phyloP scores from a whole-genome alignment of 2,113 vertebrate species.

The Ifrita kowaldi region DNA sequence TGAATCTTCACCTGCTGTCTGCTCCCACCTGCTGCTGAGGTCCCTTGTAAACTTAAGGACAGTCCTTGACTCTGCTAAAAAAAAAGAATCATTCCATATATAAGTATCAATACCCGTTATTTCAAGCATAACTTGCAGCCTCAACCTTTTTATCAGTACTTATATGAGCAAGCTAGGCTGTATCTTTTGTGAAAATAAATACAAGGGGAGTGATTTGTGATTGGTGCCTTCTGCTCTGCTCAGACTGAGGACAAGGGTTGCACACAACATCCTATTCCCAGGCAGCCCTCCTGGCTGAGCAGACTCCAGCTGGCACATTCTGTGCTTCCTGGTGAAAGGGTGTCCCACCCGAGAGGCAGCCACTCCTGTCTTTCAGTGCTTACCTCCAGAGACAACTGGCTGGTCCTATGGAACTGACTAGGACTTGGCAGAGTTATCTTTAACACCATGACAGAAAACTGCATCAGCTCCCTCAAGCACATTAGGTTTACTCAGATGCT shows the following conservation, averaged over 20 bases:
- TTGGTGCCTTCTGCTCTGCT: background rate
- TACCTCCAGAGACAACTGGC: background rate
- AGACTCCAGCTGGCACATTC: background rate
- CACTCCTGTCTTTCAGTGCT: background rate
- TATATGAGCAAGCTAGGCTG: background rate
- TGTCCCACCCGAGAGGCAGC: background rate
- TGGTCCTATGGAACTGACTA: background rate
- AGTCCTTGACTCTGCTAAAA: background rate
- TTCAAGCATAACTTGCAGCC: background rate
- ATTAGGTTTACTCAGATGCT: background rate
- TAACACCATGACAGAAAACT: background rate
- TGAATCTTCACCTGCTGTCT: slow-evolving; percentile 53
- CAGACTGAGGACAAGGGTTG: background rate
- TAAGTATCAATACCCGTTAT: background rate
- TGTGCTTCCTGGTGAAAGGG: accelerated
- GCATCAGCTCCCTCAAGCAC: slow-evolving; percentile 1
- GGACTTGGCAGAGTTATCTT: background rate
- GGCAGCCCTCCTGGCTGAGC: background rate
- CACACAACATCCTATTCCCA: background rate
- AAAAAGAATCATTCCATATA: background rate
- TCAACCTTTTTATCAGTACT: slow-evolving; percentile 5
- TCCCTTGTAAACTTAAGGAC: background rate
- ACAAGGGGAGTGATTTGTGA: slow-evolving; percentile 20
- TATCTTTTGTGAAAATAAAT: slow-evolving; percentile 40
- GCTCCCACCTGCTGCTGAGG: slow-evolving; percentile 37